phyloP scores from a whole-genome alignment of 2,113 vertebrate species.

The Percina caprodes region DNA sequence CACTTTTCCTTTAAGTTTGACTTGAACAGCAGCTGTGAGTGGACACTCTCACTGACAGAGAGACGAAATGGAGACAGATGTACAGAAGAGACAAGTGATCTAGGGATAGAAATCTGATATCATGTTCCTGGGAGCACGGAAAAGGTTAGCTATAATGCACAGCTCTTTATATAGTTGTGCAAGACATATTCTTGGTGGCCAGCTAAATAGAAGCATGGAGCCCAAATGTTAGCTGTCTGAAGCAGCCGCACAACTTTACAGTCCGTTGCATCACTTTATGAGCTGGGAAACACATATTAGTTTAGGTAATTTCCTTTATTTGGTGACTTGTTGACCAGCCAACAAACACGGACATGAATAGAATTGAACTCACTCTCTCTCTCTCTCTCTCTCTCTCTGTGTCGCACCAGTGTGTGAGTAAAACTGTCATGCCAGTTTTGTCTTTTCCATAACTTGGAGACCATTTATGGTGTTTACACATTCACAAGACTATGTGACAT shows the following conservation, averaged over 20 bases:
- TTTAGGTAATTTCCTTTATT: constrained; percentile 28
- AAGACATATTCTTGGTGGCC: constrained; percentile 59
- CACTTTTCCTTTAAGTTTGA: constrained; percentile 21
- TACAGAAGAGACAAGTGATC: constrained; percentile 71
- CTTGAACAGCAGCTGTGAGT: constrained; percentile 14
- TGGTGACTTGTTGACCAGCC: constrained; percentile 38
- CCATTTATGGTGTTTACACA: background rate
- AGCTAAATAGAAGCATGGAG: constrained; percentile 61
- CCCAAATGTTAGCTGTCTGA: constrained; percentile 54
- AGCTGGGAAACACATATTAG: constrained; percentile 41
- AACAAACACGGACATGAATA: constrained; percentile 56
- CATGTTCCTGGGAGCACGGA: constrained; percentile 71
- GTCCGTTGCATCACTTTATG: constrained; percentile 81
- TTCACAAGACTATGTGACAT: constrained; percentile 26
- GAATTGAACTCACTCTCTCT: constrained; percentile 8
- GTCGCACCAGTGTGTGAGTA: background rate
- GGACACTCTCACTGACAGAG: constrained; percentile 60
- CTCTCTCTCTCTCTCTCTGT: constrained; percentile 2
- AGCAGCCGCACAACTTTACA: constrained; percentile 58
- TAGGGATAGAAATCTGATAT: constrained; percentile 78
- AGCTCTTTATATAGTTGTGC: constrained; percentile 83
- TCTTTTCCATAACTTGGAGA: background rate
- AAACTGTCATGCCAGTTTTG: background rate
- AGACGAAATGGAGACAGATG: constrained; percentile 80
- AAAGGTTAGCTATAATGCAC: constrained; percentile 80